Percentiles rank a stretch among this genome's conserved stretches.
These are phyloP conservation scores for Sebastes trivittatus DNA, from an alignment of 2,797 vertebrate species.

Conservation along the genomic window DNA sequence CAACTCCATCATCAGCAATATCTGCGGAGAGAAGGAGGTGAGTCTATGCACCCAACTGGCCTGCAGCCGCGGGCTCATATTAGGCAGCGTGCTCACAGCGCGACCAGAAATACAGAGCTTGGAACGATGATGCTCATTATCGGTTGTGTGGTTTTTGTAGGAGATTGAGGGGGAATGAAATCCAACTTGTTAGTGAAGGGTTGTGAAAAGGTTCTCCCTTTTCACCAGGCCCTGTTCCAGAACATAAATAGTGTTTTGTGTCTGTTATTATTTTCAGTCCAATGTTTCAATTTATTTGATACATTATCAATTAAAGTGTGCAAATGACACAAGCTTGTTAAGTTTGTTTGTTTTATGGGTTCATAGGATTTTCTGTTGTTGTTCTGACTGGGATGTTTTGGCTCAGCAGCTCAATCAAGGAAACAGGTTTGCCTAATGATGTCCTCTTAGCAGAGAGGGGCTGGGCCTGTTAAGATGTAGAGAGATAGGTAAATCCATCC, in stretches of 20 bases:
- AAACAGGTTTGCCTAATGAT: background rate
- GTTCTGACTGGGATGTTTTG: background rate
- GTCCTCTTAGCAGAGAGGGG: background rate
- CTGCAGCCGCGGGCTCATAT: background rate
- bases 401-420: background rate
- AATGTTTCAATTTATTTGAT: background rate
- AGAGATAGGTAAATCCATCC: no score
- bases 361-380: background rate
- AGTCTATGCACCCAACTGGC: slow-evolving; percentile 62
- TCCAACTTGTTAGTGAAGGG: slow-evolving; percentile 28
- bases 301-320: background rate
- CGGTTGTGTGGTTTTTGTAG: slow-evolving; percentile 14
- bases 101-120: background rate
- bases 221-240: background rate
- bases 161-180: slow-evolving; percentile 22
- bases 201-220: background rate
- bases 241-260: background rate
- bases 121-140: slow-evolving; percentile 48
- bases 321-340: background rate
- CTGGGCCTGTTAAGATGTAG: background rate
- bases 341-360: background rate
- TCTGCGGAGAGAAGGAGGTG: slow-evolving; percentile 99
- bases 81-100: background rate
- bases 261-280: background rate
- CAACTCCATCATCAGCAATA: slow-evolving; percentile 99